Evolutionary conservation across 2,113 vertebrate genomes (phyloP).

Genomic region (Myocastor coypus): DNA sequence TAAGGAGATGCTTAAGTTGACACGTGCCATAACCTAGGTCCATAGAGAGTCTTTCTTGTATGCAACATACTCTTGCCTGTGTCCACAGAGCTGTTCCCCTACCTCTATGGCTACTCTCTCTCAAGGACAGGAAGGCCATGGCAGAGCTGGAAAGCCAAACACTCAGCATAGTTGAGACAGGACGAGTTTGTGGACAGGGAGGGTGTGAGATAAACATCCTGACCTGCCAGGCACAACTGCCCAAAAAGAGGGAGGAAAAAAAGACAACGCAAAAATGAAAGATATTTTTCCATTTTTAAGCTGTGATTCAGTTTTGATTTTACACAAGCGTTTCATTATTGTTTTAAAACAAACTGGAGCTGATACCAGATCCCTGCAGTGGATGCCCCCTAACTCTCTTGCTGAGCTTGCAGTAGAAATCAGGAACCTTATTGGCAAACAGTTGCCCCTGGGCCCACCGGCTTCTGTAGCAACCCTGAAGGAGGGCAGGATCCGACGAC

Average conservation of each 20-base stretch:
- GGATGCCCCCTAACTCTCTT: neutral
- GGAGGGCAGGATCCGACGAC: neutral
- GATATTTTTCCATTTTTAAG: neutral
- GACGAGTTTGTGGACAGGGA: fast-evolving
- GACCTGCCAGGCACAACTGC: fast-evolving
- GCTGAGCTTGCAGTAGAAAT: neutral
- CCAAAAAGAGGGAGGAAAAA: neutral
- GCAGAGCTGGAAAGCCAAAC: neutral
- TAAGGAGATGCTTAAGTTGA: neutral
- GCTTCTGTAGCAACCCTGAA: neutral
- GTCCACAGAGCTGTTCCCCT: neutral
- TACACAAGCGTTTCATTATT: neutral
- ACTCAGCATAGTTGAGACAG: neutral
- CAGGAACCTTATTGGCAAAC: fast-evolving
- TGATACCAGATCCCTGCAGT: neutral
- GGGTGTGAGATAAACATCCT: no score
- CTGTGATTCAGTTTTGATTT: neutral
- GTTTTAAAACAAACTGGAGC: neutral
- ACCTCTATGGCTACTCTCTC: neutral
- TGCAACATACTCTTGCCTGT: neutral
- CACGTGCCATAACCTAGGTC: neutral
- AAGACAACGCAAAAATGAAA: neutral
- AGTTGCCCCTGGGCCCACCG: neutral
- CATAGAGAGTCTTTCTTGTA: neutral
- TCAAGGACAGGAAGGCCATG: neutral